Percentiles rank a stretch among this genome's conserved stretches.
phyloP scores from a whole-genome alignment of 2,888 invertebrate genomes.

The Laspeyria flexula region DNA sequence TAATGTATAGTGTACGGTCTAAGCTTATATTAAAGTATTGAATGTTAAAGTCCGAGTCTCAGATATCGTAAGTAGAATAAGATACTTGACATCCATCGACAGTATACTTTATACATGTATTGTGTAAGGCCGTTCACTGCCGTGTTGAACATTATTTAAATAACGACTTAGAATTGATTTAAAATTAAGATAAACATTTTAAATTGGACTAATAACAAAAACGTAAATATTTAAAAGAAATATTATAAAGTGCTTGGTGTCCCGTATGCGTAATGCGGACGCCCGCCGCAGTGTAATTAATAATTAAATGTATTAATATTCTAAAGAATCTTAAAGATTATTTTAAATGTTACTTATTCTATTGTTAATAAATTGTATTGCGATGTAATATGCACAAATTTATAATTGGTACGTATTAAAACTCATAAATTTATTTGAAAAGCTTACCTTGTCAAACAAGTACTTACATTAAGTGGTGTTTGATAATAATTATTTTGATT shows the following conservation, averaged over 20 bases:
- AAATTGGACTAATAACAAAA: background rate
- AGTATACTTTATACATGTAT: background rate
- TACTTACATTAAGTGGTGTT: constrained; percentile 66
- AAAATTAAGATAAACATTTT: background rate
- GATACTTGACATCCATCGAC: background rate
- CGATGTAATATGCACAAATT: constrained; percentile 59
- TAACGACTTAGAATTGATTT: background rate
- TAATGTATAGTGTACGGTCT: constrained; percentile 29
- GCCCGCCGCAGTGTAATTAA: constrained; percentile 18
- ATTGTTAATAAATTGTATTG: constrained; percentile 48
- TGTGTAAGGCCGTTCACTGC: background rate
- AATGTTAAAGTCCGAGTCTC: background rate
- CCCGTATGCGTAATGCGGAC: background rate
- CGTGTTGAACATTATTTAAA: background rate
- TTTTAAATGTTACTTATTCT: constrained; percentile 48
- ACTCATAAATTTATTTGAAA: constrained; percentile 37
- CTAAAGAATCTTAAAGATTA: constrained; percentile 49
- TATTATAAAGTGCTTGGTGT: background rate
- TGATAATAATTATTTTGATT: constrained; percentile 35
- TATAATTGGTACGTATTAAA: constrained; percentile 30
- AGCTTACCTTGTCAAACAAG: constrained; percentile 55
- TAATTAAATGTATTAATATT: constrained; percentile 42
- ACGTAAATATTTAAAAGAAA: constrained; percentile 2
- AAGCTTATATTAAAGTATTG: background rate
- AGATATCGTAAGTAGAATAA: constrained; percentile 1